A percentile compares a stretch with the other conserved stretches of the same genome.
These are phyloP conservation scores for Protaetia brevitarsis DNA, from an alignment of 1,140 invertebrate genomes.

Conservation along the genomic window DNA sequence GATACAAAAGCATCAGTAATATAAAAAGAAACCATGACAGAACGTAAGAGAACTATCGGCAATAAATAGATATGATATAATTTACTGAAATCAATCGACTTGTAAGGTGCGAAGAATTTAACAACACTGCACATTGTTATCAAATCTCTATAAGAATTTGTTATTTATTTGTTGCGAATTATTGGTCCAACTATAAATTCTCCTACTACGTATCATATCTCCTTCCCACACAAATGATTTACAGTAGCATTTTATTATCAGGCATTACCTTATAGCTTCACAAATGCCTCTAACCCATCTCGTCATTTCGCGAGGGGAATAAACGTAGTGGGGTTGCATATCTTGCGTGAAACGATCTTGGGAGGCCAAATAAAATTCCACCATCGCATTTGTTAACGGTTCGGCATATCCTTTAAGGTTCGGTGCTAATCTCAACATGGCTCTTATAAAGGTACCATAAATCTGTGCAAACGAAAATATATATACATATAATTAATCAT, in stretches of 20 bases:
- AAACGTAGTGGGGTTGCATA: constrained; percentile 99
- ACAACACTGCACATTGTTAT: constrained; percentile 30
- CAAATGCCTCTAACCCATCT: constrained; percentile 99
- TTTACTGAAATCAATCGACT: too few species aligned
- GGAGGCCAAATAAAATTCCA: constrained; percentile 95
- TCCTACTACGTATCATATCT: too few species aligned
- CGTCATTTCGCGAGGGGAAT: constrained; percentile 99
- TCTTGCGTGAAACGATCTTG: constrained; percentile 99
- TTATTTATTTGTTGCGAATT: too few species aligned
- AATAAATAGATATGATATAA: too few species aligned
- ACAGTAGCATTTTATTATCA: neutral
- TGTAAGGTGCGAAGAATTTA: too few species aligned
- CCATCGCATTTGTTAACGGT: constrained; percentile 97
- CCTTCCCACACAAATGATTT: too few species aligned
- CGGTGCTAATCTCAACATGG: constrained; percentile 93
- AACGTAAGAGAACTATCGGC: too few species aligned
- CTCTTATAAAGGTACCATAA: constrained; percentile 96
- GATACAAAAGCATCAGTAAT: too few species aligned
- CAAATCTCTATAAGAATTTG: too few species aligned
- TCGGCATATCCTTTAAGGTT: constrained; percentile 89
- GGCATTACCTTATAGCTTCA: constrained; percentile 79
- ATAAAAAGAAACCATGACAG: too few species aligned
- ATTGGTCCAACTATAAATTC: too few species aligned
- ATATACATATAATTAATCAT: neutral
- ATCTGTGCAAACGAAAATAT: constrained; percentile 53